Conservation (phyloP, 2,113 vertebrate species). For the Parus major region DNA sequence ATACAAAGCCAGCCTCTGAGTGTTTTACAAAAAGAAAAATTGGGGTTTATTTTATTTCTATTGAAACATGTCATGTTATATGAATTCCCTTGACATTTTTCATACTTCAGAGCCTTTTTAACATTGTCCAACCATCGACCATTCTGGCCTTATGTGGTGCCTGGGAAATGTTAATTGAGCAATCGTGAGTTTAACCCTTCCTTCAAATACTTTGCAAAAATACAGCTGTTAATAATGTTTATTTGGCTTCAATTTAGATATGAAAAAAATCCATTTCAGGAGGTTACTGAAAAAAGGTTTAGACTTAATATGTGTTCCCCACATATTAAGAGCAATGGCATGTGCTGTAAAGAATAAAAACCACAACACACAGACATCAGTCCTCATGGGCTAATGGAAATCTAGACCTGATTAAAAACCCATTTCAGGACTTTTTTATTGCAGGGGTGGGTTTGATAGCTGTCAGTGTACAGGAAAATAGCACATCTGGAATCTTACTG, state of each 20-base stretch:
- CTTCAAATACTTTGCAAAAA: slow-evolving; percentile 38
- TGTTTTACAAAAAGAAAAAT: slow-evolving; percentile 4
- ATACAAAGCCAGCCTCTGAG: neutral
- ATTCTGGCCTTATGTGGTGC: neutral
- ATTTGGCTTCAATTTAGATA: slow-evolving; percentile 62
- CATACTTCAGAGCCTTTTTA: neutral
- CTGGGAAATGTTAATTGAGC: slow-evolving; percentile 47
- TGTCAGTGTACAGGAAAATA: slow-evolving; percentile 77
- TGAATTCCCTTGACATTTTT: neutral
- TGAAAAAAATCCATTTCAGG: slow-evolving; percentile 57
- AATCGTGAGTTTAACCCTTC: neutral
- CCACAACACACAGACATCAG: slow-evolving; percentile 67
- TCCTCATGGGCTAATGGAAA: slow-evolving; percentile 58
- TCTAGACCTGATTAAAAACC: slow-evolving; percentile 73
- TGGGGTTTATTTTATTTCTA: slow-evolving; percentile 5
- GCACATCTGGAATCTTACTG: slow-evolving; percentile 77
- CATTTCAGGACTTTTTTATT: slow-evolving; percentile 75
- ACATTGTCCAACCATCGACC: neutral
- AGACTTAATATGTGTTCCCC: slow-evolving; percentile 55
- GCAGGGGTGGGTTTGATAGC: slow-evolving; percentile 71
- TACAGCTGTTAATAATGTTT: slow-evolving; percentile 61
- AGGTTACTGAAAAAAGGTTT: slow-evolving; percentile 51
- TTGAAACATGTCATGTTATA: neutral
- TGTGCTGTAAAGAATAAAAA: slow-evolving; percentile 68
- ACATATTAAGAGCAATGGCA: slow-evolving; percentile 58